Base-by-base conservation (phyloP, 2,888 invertebrate genomes). In the Eristalis tenax region DNA sequence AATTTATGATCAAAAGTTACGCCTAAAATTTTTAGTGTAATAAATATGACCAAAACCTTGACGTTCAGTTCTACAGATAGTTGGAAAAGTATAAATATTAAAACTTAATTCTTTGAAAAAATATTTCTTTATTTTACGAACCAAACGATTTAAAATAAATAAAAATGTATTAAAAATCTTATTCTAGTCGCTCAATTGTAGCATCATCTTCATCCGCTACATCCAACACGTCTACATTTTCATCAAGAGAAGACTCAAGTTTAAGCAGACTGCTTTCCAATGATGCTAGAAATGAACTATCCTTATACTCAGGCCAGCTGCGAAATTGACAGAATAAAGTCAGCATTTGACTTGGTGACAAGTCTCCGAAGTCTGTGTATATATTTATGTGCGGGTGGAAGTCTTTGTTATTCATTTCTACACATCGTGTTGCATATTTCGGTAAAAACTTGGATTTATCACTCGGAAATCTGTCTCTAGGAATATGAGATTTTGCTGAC, bases 311-410 rank as follows among this genome's bases (percentile, higher is more conserved):
- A 2, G 96, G 95, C 95, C 95, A 95, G 32, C 89, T 89, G 0
- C 91, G 91, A 88, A 94, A 95, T 92, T 94, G 93, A 89, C 94
- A 94, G 90, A 96, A 97, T 2, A 97, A 91, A 11, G 95, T 94
- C 15, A 96, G 90, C 90, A 96, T 94, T 91, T 97, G 94, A 64
- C 91, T 90, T 0, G 96, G 94, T 64, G 91, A 94, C 8, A 97
- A 93, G 89, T 96, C 95, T 0, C 95, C 95, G 91, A 96, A 97
- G 91, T 95, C 94, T 0, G 96, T 96, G 90, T 94, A 96, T 89
- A 97, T 96, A 78, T 94, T 95, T 89, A 96, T 95, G 88, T 95
- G 94, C 6, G 95, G 94, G 88, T 89, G 92, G 71, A 89, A 92
- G 88, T 92, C 90, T 0, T 83, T 83, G 2, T 88, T 89, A 40